phyloP scores from a whole-genome alignment of 2,797 vertebrate genomes.

The Anguilla pacifica region DNA sequence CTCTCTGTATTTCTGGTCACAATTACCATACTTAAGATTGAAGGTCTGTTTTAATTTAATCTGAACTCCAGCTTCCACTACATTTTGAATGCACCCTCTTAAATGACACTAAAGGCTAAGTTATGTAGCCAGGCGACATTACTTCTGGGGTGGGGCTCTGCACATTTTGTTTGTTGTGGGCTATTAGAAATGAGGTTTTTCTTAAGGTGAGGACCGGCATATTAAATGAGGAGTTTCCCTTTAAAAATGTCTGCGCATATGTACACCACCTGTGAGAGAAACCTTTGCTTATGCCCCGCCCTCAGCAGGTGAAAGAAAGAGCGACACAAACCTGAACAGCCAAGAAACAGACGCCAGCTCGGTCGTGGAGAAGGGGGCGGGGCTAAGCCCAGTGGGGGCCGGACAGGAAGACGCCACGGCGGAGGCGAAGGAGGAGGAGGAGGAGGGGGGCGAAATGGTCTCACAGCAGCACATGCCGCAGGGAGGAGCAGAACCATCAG shows the following conservation, averaged over 20 bases:
- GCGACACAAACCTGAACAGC: slow-evolving; percentile 32
- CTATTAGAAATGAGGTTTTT: neutral
- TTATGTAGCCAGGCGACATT: neutral
- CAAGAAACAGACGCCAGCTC: slow-evolving; percentile 37
- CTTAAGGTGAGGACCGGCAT: slow-evolving; percentile 9
- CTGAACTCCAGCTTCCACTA: neutral
- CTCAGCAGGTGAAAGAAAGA: slow-evolving; percentile 42
- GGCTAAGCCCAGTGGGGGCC: slow-evolving; percentile 32
- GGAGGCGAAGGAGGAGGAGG: slow-evolving; percentile 47
- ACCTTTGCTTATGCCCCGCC: slow-evolving; percentile 1
- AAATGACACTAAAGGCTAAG: neutral
- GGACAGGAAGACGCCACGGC: slow-evolving; percentile 48
- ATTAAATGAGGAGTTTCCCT: neutral
- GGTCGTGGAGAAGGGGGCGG: slow-evolving; percentile 42
- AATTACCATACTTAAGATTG: neutral
- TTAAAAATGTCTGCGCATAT: neutral
- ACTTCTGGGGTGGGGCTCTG: neutral
- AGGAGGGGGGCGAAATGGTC: slow-evolving; percentile 48
- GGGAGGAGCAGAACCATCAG: slow-evolving; percentile 62
- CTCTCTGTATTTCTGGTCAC: neutral
- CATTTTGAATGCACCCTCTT: neutral
- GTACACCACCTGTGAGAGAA: neutral
- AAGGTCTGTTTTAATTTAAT: neutral
- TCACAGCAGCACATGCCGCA: slow-evolving; percentile 63
- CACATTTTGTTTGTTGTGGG: neutral